phyloP scores from a whole-genome alignment of 2,113 vertebrate genomes.

The Gavia stellata region DNA sequence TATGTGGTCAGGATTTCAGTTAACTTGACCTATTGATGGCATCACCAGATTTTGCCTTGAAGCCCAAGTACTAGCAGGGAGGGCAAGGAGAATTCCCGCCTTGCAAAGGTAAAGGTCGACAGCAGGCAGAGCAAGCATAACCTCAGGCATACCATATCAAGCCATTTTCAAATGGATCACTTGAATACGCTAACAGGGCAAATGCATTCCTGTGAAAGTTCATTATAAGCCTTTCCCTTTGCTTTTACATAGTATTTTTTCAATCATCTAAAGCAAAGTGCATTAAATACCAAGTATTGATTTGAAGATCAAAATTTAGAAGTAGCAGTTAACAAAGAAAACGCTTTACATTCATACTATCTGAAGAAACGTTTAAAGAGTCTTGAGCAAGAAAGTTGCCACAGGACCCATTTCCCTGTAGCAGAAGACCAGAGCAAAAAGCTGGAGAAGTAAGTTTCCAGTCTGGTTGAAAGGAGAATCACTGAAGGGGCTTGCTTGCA shows the following conservation, averaged over 20 bases:
- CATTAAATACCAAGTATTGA: background rate
- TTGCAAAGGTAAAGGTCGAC: background rate
- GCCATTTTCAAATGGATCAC: accelerated
- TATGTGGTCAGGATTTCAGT: accelerated
- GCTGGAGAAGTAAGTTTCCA: accelerated
- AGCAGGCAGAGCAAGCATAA: accelerated
- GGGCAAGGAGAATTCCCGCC: background rate
- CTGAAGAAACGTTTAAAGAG: background rate
- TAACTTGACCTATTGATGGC: background rate
- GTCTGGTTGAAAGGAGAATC: accelerated
- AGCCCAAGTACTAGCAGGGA: background rate
- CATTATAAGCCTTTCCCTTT: background rate
- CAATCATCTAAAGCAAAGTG: accelerated
- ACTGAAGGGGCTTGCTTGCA: background rate
- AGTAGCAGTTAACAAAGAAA: background rate
- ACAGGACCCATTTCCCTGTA: accelerated
- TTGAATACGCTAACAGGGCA: accelerated
- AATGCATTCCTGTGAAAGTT: accelerated
- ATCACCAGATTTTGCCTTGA: accelerated
- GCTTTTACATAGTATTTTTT: background rate
- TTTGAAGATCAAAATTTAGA: background rate
- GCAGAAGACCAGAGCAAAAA: background rate
- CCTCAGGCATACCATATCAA: accelerated
- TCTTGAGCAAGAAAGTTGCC: background rate
- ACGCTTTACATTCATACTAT: accelerated